These are phyloP conservation scores for Drosophila fuyamai DNA, from an alignment of 1,140 invertebrate genomes.

Conservation along the genomic window DNA sequence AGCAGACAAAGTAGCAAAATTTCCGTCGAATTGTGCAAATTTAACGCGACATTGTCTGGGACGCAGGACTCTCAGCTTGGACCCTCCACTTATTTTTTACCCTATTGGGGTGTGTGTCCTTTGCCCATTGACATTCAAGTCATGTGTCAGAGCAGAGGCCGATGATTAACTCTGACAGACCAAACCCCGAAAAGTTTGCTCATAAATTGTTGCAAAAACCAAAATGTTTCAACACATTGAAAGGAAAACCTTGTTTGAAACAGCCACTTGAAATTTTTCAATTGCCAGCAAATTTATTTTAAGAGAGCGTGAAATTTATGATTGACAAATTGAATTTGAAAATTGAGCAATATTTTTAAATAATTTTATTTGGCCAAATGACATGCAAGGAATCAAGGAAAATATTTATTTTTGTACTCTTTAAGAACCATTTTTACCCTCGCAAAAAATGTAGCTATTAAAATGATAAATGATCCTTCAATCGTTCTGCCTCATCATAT, in stretches of 20 bases:
- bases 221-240: constrained; percentile 56
- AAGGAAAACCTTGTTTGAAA: constrained; percentile 39
- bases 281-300: constrained; percentile 79
- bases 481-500: constrained; percentile 32
- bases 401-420: constrained; percentile 1
- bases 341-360: constrained; percentile 42
- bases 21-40: constrained; percentile 72
- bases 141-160: constrained; percentile 77
- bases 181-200: constrained; percentile 52
- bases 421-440: constrained; percentile 17
- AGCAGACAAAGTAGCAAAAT: constrained; percentile 42
- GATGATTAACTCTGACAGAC: constrained; percentile 77
- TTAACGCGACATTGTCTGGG: constrained; percentile 74
- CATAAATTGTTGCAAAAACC: constrained; percentile 68
- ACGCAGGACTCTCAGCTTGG: constrained; percentile 19
- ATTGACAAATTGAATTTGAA: constrained; percentile 79
- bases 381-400: background rate
- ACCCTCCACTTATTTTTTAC: constrained; percentile 17
- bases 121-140: constrained; percentile 76
- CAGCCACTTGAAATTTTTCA: constrained; percentile 55
- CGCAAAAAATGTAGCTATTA: constrained; percentile 13
- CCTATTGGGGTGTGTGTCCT: constrained; percentile 35
- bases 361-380: background rate
- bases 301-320: constrained; percentile 82
- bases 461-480: constrained; percentile 61